Percentiles rank a stretch among this genome's conserved stretches.
Conservation (phyloP, 1,140 invertebrate species). For the Drosophila saltans region DNA sequence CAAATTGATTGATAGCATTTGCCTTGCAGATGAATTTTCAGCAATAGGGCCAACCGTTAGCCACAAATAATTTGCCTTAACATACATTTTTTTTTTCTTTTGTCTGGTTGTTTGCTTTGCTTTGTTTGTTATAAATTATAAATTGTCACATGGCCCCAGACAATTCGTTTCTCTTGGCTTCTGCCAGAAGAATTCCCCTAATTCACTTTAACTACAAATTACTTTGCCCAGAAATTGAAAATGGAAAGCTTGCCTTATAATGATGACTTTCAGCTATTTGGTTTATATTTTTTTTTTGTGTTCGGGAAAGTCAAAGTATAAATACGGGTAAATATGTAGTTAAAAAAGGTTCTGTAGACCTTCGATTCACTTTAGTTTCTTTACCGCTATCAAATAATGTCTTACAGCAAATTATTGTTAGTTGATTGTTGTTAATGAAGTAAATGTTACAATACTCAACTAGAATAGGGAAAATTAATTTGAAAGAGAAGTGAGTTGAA, state of each 20-base stretch:
- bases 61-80: constrained; percentile 56
- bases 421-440: too few relatives aligned
- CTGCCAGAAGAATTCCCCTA: too few relatives aligned
- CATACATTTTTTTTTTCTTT: constrained; percentile 12
- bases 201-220: constrained; percentile 12
- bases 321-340: background rate
- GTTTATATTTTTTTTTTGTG: constrained; percentile 47
- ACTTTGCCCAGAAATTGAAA: constrained; percentile 50
- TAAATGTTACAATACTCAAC: too few relatives aligned
- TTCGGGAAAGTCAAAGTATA: constrained; percentile 24
- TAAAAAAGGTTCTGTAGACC: background rate
- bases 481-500: too few relatives aligned
- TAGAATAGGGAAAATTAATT: too few relatives aligned
- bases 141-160: too few relatives aligned
- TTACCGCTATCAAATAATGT: too few relatives aligned
- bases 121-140: constrained; percentile 42
- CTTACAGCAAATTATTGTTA: too few relatives aligned
- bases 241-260: constrained; percentile 50
- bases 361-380: constrained; percentile 30
- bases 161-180: too few relatives aligned
- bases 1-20: constrained; percentile 14
- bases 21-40: constrained; percentile 33
- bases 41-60: constrained; percentile 66
- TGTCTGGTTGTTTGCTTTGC: constrained; percentile 24
- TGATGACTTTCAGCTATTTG: constrained; percentile 48